A percentile compares a stretch with the other conserved stretches of the same genome.
Conservation (phyloP, 2,113 vertebrate species). For the Alligator mississippiensis region DNA sequence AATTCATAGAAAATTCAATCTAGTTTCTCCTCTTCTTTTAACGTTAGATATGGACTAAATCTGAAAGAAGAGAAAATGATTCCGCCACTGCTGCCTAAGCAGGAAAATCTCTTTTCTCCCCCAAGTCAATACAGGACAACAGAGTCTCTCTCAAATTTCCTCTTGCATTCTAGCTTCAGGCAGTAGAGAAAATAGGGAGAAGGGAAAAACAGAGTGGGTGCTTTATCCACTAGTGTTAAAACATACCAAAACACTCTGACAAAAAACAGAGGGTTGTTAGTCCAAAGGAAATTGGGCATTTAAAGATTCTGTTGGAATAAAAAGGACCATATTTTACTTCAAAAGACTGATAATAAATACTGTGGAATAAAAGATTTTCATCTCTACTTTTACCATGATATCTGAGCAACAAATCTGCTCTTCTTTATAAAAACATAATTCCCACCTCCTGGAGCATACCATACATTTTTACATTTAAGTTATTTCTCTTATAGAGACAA, state of each 20-base stretch:
- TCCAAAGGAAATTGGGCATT: neutral
- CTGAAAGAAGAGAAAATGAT: neutral
- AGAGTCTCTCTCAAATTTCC: neutral
- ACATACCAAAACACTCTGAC: neutral
- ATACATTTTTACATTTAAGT: neutral
- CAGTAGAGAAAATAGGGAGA: neutral
- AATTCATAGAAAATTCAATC: slow-evolving; percentile 36
- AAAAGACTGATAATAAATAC: neutral
- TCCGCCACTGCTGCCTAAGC: neutral
- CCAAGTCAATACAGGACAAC: neutral
- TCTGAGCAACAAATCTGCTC: neutral
- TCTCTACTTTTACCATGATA: neutral
- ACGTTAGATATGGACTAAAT: neutral
- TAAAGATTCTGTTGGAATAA: neutral
- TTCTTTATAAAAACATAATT: neutral
- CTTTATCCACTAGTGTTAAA: neutral
- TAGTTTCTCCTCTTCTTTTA: slow-evolving; percentile 28
- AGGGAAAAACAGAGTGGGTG: neutral
- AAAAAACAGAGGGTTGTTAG: neutral
- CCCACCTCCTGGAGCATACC: neutral
- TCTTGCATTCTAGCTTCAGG: neutral
- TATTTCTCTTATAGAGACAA: neutral
- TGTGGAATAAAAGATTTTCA: neutral
- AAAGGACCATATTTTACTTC: neutral
- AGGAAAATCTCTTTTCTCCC: neutral